A percentile compares a stretch with the other conserved stretches of the same genome.
Conservation (phyloP, 2,797 vertebrate genomes). For the Lates japonicus region DNA sequence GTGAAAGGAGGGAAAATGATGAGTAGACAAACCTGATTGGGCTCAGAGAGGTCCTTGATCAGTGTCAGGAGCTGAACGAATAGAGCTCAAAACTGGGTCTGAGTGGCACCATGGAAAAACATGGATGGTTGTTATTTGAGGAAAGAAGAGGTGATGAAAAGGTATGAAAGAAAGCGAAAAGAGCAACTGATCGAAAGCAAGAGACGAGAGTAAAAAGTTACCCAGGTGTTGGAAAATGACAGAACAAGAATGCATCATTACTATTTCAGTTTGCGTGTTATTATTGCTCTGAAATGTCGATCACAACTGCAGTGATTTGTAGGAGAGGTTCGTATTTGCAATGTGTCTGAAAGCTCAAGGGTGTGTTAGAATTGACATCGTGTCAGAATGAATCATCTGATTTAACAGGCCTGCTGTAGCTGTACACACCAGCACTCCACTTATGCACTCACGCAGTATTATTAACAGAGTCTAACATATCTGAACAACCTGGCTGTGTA, state of each 20-base stretch:
- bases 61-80: slow-evolving; percentile 41
- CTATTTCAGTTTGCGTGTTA: background rate
- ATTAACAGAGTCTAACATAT: slow-evolving; percentile 7
- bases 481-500: background rate
- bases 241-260: background rate
- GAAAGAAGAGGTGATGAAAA: slow-evolving; percentile 1
- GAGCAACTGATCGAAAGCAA: background rate
- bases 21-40: slow-evolving; percentile 27
- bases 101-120: background rate
- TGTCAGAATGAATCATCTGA: slow-evolving; percentile 45
- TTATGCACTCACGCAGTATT: background rate
- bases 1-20: slow-evolving; percentile 16
- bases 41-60: slow-evolving; percentile 40
- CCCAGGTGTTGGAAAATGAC: background rate
- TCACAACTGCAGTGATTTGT: slow-evolving; percentile 21
- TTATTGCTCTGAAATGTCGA: slow-evolving; percentile 20
- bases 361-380: slow-evolving; percentile 22
- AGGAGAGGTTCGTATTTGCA: slow-evolving; percentile 28
- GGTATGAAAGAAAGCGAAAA: background rate
- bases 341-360: slow-evolving; percentile 13
- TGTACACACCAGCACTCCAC: background rate
- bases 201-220: background rate
- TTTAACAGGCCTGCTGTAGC: slow-evolving; percentile 11
- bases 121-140: slow-evolving; percentile 13
- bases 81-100: slow-evolving; percentile 18